Base-by-base conservation (phyloP, 2,113 vertebrate genomes). In the Ceyx cyanopectus region DNA sequence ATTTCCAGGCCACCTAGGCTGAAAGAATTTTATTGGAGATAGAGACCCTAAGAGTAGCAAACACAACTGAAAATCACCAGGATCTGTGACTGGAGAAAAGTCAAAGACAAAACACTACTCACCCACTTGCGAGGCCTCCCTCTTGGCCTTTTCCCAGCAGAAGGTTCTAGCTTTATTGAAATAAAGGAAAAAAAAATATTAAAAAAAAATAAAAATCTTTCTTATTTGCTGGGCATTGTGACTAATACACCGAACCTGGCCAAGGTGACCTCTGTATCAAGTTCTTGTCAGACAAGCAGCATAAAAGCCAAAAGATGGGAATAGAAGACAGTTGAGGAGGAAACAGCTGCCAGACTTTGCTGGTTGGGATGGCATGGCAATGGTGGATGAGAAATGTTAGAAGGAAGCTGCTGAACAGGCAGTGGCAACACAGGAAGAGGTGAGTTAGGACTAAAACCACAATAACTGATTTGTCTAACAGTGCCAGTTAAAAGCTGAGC, bases 71-170 rank as follows among this genome's bases (percentile, higher is more conserved):
- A 87, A 68, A 67, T 2, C 12, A 20, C 30, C 30, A 58, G 67
- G 46, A 68, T 51, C 27, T 68, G 29, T 9, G 58, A 51, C n/a
- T 57, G 45, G 24, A 78, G 45, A 56, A 82, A 63, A 67, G 12
- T 26, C 51, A 76, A 50, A 84, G 50, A 72, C 37, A 32, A 26
- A 50, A 76, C 18, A 30, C 30, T 1, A 94, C 96, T 96, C 48
- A 97, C 96, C 95, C 95, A 96, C 70, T 97, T 97, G 54, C 93
- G 96, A 12, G 97, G 97, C 53, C 97, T 95, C 75, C 97, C 97
- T 81, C 97, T 94, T 26, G 41, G 86, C 66, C 51, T 97, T 15
- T 96, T 97, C 51, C 24, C 90, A 90, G 48, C 54, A 60, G 94
- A 2, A 92, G 81, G 32, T 24, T 78, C 89, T 72, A 46, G 76